Percentiles rank a stretch among this genome's conserved stretches.
Evolutionary conservation across 2,797 vertebrate species (phyloP).

Genomic region (Intellagama lesueurii): DNA sequence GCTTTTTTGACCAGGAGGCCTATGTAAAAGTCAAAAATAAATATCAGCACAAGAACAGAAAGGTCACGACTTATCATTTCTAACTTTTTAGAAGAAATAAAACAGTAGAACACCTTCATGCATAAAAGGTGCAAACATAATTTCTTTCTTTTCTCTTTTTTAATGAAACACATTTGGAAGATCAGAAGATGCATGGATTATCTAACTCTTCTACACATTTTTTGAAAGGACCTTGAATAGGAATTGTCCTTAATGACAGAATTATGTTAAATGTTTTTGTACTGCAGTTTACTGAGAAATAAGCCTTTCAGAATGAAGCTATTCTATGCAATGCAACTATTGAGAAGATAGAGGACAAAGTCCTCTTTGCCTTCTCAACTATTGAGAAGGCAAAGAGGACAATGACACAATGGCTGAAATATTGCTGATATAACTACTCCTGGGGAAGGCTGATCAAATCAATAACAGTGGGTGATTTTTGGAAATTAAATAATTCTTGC

Average conservation of each 20-base stretch:
- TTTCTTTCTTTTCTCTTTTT: constrained; percentile 3
- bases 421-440: too few species aligned
- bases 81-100: constrained; percentile 35
- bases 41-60: constrained; percentile 15
- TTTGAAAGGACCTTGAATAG: constrained; percentile 21
- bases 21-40: background rate
- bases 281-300: constrained; percentile 6
- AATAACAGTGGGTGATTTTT: too few species aligned
- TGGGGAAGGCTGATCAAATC: too few species aligned
- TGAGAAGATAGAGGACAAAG: background rate
- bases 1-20: background rate
- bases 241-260: background rate
- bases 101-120: background rate
- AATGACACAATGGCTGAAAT: background rate
- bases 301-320: background rate
- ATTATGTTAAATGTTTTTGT: constrained; percentile 4
- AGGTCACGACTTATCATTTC: constrained; percentile 28
- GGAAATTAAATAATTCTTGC: too few species aligned
- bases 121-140: constrained; percentile 10
- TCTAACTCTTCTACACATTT: background rate
- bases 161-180: background rate
- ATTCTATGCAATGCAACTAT: background rate
- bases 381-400: background rate
- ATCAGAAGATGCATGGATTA: background rate
- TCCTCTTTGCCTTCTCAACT: too few species aligned